A percentile compares a stretch with the other conserved stretches of the same genome.
Conservation (phyloP, 2,888 invertebrate genomes). For the Xanthorhoe spadicearia region DNA sequence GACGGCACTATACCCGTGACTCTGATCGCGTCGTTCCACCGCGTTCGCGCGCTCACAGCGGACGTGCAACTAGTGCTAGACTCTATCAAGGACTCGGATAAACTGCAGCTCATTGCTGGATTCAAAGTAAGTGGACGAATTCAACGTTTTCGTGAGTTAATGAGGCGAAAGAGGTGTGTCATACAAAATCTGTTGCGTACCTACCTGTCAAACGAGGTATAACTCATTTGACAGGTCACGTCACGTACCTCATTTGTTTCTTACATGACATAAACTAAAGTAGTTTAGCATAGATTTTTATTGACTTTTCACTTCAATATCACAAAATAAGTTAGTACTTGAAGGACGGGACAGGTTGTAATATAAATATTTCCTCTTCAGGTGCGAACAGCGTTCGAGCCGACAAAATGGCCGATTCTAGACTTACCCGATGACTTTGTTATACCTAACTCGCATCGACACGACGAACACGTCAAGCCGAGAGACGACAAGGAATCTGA, state of each 20-base stretch:
- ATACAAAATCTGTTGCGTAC: no score
- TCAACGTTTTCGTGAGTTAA: no score
- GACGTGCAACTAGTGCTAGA: slow-evolving; percentile 93
- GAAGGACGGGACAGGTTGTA: no score
- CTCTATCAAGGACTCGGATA: slow-evolving; percentile 93
- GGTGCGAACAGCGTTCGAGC: slow-evolving; percentile 93
- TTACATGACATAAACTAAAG: no score
- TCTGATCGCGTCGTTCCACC: slow-evolving; percentile 97
- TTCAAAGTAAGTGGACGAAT: slow-evolving; percentile 84
- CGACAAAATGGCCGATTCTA: slow-evolving; percentile 94
- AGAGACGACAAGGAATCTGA: slow-evolving; percentile 39
- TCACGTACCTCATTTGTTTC: no score
- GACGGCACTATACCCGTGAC: slow-evolving; percentile 97
- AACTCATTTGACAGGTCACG: no score
- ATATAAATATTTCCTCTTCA: slow-evolving; percentile 64
- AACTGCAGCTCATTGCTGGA: slow-evolving; percentile 91
- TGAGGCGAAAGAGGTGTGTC: no score
- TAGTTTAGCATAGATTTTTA: no score
- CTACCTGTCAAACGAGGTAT: no score
- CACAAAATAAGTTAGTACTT: no score
- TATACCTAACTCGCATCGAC: slow-evolving; percentile 24
- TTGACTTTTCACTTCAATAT: no score
- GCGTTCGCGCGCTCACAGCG: slow-evolving; percentile 94
- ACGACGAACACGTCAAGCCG: slow-evolving; percentile 39
- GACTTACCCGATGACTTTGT: slow-evolving; percentile 77